Percentiles rank a stretch among this genome's conserved stretches.
Evolutionary conservation across 1,140 invertebrate species (phyloP).

Genomic region (Calephelis nemesis): DNA sequence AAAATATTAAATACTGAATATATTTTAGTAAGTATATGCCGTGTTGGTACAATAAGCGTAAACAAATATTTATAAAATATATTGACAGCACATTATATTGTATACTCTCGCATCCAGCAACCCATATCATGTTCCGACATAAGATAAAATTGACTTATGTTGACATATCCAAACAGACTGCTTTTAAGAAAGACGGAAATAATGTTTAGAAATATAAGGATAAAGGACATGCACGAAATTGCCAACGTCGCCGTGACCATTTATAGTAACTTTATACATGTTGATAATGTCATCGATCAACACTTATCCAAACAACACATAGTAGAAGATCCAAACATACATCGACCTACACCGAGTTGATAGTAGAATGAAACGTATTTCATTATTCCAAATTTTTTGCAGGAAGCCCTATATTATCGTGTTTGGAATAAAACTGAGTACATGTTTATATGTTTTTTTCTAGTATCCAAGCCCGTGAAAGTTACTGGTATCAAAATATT

Average conservation of each 20-base stretch:
- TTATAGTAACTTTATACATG: not conserved
- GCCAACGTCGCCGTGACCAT: not conserved
- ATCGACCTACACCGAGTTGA: no score
- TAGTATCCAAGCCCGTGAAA: no score
- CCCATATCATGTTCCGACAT: conserved; percentile 12
- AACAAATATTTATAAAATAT: conserved; percentile 6
- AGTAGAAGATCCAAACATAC: no score
- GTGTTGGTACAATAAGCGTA: not conserved
- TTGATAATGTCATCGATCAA: not conserved
- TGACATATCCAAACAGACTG: conserved; percentile 16
- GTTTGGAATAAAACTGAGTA: no score
- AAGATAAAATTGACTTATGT: conserved; percentile 16
- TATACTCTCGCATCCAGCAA: not conserved
- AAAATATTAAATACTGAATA: not conserved
- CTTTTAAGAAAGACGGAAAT: conserved; percentile 12
- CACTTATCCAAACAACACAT: no score
- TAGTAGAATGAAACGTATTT: no score
- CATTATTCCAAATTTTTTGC: no score
- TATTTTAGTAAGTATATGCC: no score
- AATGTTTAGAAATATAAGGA: conserved; percentile 6
- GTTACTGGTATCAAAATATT: no score
- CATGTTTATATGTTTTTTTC: no score
- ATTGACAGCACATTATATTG: conserved; percentile 5
- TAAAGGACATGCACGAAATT: not conserved
- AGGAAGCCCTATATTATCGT: no score